phyloP scores from a whole-genome alignment of 2,113 vertebrate species.

The Pseudolaguvia tuberculata region DNA sequence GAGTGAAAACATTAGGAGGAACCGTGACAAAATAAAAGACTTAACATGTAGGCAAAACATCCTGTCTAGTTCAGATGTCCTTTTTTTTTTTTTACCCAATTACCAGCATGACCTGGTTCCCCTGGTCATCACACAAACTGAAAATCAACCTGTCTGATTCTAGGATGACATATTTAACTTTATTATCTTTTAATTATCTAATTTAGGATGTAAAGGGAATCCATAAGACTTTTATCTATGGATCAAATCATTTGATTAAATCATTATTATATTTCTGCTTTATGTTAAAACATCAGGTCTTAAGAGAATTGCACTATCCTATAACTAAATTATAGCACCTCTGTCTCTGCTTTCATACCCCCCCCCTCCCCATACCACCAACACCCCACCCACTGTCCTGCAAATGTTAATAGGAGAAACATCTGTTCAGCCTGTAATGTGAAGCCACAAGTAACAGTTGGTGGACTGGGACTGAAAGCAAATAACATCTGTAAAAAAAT shows the following conservation, averaged over 20 bases:
- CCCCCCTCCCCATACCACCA: too few relatives aligned
- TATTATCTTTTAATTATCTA: neutral
- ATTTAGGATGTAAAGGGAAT: neutral
- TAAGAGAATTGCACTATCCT: neutral
- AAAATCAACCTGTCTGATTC: neutral
- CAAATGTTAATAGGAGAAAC: conserved; percentile 54
- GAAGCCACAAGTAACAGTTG: conserved; percentile 54
- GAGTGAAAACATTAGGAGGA: neutral
- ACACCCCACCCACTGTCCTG: conserved; percentile 46
- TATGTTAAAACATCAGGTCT: neutral
- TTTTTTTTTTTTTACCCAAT: neutral
- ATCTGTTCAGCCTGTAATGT: conserved; percentile 55
- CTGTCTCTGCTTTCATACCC: conserved; percentile 51
- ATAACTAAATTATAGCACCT: conserved; percentile 26
- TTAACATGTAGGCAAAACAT: conserved; percentile 33
- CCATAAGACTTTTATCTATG: neutral
- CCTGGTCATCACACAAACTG: conserved; percentile 9
- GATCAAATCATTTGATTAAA: neutral
- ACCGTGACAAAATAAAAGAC: conserved; percentile 27
- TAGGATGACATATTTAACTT: neutral
- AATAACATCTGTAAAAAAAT: conserved; percentile 33
- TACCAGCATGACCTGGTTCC: neutral
- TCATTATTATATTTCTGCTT: neutral
- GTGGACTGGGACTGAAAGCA: conserved; percentile 30
- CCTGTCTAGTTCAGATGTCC: conserved; percentile 18